Evolutionary conservation across 2,888 invertebrate genomes (phyloP).

Genomic region (Charanyca ferruginea): DNA sequence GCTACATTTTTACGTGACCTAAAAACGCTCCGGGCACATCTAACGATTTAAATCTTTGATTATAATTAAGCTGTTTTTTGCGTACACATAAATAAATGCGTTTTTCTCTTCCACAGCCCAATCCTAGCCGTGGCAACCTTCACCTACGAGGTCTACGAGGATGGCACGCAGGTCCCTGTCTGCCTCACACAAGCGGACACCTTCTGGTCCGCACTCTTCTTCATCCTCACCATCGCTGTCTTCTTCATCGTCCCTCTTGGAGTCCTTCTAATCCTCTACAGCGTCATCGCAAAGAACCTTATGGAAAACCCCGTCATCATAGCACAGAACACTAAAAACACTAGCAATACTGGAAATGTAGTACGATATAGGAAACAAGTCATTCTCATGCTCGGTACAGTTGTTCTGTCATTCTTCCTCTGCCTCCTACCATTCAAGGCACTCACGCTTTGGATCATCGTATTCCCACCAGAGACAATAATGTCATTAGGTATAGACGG

Average conservation of each 20-base stretch:
- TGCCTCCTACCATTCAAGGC: conserved; percentile 97
- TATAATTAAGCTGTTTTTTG: too few relatives aligned
- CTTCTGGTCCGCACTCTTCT: conserved; percentile 95
- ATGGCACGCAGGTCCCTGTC: conserved; percentile 93
- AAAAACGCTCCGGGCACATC: too few relatives aligned
- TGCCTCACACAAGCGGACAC: conserved; percentile 96
- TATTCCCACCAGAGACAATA: conserved; percentile 93
- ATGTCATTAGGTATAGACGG: conserved; percentile 94
- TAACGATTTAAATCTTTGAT: too few relatives aligned
- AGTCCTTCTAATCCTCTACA: conserved; percentile 95
- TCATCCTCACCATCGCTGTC: conserved; percentile 94
- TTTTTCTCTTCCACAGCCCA: conserved; percentile 92
- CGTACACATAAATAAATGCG: not conserved
- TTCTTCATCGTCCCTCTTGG: conserved; percentile 97
- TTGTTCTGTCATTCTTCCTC: conserved; percentile 97
- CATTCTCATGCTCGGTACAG: conserved; percentile 97
- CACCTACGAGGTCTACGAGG: conserved; percentile 93
- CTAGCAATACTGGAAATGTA: conserved; percentile 89
- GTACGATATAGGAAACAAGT: conserved; percentile 95
- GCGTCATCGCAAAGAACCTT: conserved; percentile 96
- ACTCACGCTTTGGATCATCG: conserved; percentile 96
- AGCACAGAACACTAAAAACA: conserved; percentile 90
- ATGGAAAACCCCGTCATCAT: conserved; percentile 95
- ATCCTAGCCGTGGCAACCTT: conserved; percentile 95
- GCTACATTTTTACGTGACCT: too few relatives aligned